Evolutionary conservation across 2,113 vertebrate genomes (phyloP), one percentile per base, ranked within the genome.

Genomic region (Hoplias malabaricus): DNA sequence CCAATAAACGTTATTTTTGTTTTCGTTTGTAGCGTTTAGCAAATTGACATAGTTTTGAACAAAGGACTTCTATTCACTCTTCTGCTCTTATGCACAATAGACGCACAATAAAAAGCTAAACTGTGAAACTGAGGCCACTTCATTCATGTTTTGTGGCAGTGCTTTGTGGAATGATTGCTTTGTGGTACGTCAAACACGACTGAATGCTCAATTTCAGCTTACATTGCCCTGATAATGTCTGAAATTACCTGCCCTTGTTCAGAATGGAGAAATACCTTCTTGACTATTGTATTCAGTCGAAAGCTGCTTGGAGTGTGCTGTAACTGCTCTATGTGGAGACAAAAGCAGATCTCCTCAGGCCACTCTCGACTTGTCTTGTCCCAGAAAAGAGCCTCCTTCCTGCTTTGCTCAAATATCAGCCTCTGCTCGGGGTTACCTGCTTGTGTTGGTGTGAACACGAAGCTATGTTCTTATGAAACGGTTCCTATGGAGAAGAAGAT

Each of bases 381-480:
- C 69, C 38, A 38, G 27, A 69, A 63, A 68, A 53, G 56, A 59
- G 16, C 50, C 65, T 68, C 53, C 54, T 29, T 16, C 29, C n/a
- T 1, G 4, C 36, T 29, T 59, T 13, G 31, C 61, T 78, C 75
- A 69, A 70, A 69, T 79, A 59, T 75, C 75, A 61, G 11, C 69
- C 33, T 50, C 29, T 2, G 48, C 63, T 76, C 27, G 19, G 27
- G 61, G 59, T 46, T 73, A 48, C 21, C 27, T 27, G 75, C 65
- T 31, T 0, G 21, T 54, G 40, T 54, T 43, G 48, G n/a, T 5
- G n/a, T 19, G 8, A 53, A 21, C 48, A 53, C 7, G n/a, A n/a
- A 12, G 46, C 16, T n/a, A 6, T 48, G n/a, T 48, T 48, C 46
- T n/a, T 48, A 48, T 19, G 46, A 48, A 19, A 1, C 43, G 2